phyloP scores from a whole-genome alignment of 2,888 invertebrate genomes.

The Luperina nickerlii region DNA sequence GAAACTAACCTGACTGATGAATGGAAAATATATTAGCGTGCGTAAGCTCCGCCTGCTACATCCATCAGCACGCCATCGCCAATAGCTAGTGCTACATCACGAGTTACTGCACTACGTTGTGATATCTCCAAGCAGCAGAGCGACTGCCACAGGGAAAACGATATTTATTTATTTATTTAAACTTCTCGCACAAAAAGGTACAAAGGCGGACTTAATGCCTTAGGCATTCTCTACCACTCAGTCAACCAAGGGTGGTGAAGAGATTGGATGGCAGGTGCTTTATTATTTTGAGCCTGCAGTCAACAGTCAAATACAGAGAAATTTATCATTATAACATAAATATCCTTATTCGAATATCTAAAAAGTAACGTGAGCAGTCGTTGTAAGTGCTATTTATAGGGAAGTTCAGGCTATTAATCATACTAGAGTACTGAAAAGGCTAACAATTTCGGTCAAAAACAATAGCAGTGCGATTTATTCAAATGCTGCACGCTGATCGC shows the following conservation, averaged over 20 bases:
- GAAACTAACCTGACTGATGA: neutral
- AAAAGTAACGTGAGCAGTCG: neutral
- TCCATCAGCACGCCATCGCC: neutral
- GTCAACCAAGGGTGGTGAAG: too few species aligned
- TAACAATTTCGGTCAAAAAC: slow-evolving; percentile 41
- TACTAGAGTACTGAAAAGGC: slow-evolving; percentile 24
- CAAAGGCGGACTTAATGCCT: too few species aligned
- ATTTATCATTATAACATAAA: neutral
- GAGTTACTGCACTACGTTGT: slow-evolving; percentile 1
- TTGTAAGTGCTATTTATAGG: slow-evolving; percentile 24
- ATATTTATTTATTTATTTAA: too few species aligned
- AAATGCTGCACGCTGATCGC: slow-evolving; percentile 16
- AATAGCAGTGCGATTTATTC: slow-evolving; percentile 58
- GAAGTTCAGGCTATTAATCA: slow-evolving; percentile 37
- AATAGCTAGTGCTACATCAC: neutral
- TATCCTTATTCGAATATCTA: slow-evolving; percentile 3
- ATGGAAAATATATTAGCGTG: neutral
- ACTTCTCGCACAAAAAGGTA: too few species aligned
- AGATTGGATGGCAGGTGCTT: too few species aligned
- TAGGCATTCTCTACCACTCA: too few species aligned
- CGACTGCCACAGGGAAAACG: neutral
- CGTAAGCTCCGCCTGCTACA: neutral
- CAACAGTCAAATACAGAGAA: neutral
- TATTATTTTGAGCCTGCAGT: slow-evolving; percentile 1
- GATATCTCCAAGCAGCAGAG: neutral